Percentiles rank a stretch among this genome's conserved stretches.
Conservation (phyloP, 2,888 invertebrate species). For the Leucoma salicis region DNA sequence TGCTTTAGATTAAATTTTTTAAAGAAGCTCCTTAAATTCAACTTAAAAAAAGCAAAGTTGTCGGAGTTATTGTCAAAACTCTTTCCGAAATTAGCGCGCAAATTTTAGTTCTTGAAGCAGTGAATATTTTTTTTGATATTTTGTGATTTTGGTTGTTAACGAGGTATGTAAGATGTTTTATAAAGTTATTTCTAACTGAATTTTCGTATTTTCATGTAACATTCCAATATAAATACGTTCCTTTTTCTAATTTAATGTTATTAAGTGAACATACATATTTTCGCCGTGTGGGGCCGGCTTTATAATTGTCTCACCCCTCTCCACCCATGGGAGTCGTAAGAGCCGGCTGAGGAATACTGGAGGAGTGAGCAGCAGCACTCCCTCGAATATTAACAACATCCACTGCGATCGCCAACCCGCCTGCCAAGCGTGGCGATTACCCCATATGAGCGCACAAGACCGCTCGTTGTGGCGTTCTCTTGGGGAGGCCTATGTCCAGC, state of each 20-base stretch:
- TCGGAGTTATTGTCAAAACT: conserved; percentile 4
- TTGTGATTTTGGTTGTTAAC: conserved; percentile 6
- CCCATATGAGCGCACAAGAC: too few relatives aligned
- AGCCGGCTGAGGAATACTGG: too few relatives aligned
- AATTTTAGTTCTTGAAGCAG: neutral
- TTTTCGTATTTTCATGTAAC: conserved; percentile 2
- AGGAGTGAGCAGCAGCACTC: too few relatives aligned
- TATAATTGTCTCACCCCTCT: too few relatives aligned
- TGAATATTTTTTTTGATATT: conserved; percentile 6
- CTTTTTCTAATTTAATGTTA: conserved; percentile 1
- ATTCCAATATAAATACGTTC: conserved; percentile 5
- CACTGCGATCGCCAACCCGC: too few relatives aligned
- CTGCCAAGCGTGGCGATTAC: too few relatives aligned
- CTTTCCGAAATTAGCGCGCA: conserved; percentile 2
- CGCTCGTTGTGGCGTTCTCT: too few relatives aligned
- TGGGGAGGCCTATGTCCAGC: too few relatives aligned
- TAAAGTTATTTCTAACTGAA: conserved; percentile 1
- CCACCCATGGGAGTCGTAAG: too few relatives aligned
- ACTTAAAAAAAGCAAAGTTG: conserved; percentile 2
- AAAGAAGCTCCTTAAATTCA: neutral
- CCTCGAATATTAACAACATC: too few relatives aligned
- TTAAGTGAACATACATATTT: neutral
- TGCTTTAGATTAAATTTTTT: neutral
- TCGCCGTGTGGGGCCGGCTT: too few relatives aligned
- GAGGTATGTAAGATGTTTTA: conserved; percentile 5